phyloP scores from a whole-genome alignment of 2,797 vertebrate genomes.

The Bryconaethiops microstoma region DNA sequence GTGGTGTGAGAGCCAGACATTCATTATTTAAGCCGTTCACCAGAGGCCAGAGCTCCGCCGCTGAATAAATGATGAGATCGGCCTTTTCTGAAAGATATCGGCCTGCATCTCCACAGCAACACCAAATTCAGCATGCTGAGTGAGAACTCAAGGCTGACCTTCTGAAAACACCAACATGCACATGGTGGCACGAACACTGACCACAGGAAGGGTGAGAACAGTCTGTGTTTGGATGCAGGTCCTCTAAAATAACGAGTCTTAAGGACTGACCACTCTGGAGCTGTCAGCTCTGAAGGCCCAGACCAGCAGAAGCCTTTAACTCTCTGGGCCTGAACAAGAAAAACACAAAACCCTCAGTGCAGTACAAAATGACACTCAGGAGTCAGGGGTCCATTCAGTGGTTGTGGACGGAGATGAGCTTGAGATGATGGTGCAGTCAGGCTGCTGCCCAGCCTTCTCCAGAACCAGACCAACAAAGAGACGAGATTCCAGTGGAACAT shows the following conservation, averaged over 20 bases:
- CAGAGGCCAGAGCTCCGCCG: slow-evolving; percentile 49
- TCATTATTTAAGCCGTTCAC: slow-evolving; percentile 72
- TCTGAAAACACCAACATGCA: neutral
- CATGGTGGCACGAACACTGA: neutral
- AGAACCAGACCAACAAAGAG: neutral
- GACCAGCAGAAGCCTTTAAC: neutral
- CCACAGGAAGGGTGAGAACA: too few species aligned
- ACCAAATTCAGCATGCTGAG: slow-evolving; percentile 9
- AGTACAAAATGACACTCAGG: neutral
- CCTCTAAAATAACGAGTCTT: neutral
- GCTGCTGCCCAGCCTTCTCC: neutral
- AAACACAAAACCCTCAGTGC: neutral
- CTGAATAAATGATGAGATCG: slow-evolving; percentile 71
- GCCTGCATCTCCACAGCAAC: neutral
- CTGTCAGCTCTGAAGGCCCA: neutral
- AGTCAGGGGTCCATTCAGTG: too few species aligned
- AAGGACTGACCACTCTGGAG: too few species aligned
- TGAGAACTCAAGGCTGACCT: neutral
- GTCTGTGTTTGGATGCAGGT: neutral
- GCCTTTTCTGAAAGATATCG: slow-evolving; percentile 49
- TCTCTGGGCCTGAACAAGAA: neutral
- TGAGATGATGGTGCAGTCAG: neutral
- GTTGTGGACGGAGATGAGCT: too few species aligned
- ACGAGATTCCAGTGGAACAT: neutral
- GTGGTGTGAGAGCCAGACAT: slow-evolving; percentile 58